Evolutionary conservation across 2,797 vertebrate species (phyloP).

Genomic region (Melopsittacus undulatus): DNA sequence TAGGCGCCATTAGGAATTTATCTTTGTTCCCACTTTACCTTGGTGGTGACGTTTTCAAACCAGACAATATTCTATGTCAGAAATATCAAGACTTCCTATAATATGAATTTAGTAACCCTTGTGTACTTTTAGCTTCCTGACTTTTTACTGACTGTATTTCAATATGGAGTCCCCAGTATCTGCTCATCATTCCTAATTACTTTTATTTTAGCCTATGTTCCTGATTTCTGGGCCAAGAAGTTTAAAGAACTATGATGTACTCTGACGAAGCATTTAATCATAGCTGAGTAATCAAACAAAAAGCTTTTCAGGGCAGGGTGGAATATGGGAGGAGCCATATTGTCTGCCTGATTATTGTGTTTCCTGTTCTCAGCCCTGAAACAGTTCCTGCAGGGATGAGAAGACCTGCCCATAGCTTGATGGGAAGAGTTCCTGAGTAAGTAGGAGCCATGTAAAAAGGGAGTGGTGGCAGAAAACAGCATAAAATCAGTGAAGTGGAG

Average conservation of each 20-base stretch:
- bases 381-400: conserved; percentile 46
- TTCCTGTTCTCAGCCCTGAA: conserved; percentile 59
- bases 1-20: conserved; percentile 35
- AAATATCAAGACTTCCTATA: conserved; percentile 65
- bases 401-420: conserved; percentile 38
- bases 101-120: conserved; percentile 49
- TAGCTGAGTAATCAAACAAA: conserved; percentile 69
- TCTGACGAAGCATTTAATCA: conserved; percentile 66
- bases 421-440: conserved; percentile 34
- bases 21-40: conserved; percentile 35
- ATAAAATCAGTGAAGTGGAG: conserved; percentile 25
- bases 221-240: conserved; percentile 57
- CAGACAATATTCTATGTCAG: neutral
- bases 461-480: conserved; percentile 31
- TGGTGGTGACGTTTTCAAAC: conserved; percentile 19
- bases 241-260: conserved; percentile 60
- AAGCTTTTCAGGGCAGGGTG: conserved; percentile 64
- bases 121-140: conserved; percentile 46
- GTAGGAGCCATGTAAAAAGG: conserved; percentile 38
- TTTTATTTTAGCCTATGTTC: conserved; percentile 65
- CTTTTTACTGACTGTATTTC: conserved; percentile 40
- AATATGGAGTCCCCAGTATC: conserved; percentile 53
- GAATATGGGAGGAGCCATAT: conserved; percentile 68
- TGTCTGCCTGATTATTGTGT: conserved; percentile 56
- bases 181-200: conserved; percentile 66